Percentiles rank a stretch among this genome's conserved stretches.
Evolutionary conservation across 2,888 invertebrate species (phyloP).

Genomic region (Dicranocentrus wangi): DNA sequence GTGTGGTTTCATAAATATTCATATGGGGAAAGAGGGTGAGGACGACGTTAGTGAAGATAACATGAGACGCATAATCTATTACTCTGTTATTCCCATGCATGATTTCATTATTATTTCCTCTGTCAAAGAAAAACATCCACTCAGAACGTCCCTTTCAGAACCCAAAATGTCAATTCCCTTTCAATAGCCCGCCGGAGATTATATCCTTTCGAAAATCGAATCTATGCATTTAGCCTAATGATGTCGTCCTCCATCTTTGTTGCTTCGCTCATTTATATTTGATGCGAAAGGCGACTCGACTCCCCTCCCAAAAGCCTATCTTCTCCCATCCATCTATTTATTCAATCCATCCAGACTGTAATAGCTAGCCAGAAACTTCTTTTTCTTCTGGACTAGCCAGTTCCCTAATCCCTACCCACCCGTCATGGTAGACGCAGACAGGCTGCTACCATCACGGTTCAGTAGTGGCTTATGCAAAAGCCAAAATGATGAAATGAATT

Average conservation of each 20-base stretch:
- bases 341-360: constrained; percentile 44
- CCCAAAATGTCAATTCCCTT: constrained; percentile 37
- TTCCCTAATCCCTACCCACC: too few relatives aligned
- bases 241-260: constrained; percentile 39
- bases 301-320: constrained; percentile 43
- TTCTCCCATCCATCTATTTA: constrained; percentile 55
- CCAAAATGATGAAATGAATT: too few relatives aligned
- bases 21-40: too few relatives aligned
- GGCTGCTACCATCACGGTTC: too few relatives aligned
- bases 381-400: neutral
- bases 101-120: constrained; percentile 10
- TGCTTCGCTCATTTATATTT: constrained; percentile 43
- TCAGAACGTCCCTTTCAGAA: neutral
- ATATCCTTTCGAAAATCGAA: constrained; percentile 28
- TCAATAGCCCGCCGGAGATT: neutral
- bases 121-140: constrained; percentile 1
- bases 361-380: neutral
- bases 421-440: too few relatives aligned
- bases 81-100: neutral
- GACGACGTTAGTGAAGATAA: too few relatives aligned
- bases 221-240: constrained; percentile 39
- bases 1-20: constrained; percentile 48
- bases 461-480: too few relatives aligned
- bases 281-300: constrained; percentile 35
- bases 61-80: neutral